Evolutionary conservation across 2,797 vertebrate genomes (phyloP).

Genomic region (Eospalax fontanierii): DNA sequence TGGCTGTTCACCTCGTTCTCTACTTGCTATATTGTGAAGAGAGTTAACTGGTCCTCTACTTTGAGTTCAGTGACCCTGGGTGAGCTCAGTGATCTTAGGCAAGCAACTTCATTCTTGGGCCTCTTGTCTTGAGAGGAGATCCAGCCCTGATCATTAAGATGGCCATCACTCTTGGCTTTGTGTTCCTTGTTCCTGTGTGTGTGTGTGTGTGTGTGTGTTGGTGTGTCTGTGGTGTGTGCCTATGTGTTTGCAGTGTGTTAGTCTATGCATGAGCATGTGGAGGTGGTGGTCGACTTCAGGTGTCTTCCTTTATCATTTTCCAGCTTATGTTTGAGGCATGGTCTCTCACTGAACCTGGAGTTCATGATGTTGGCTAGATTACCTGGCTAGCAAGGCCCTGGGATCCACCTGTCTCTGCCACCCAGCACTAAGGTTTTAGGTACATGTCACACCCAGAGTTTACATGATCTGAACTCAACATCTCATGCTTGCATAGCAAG

Average conservation of each 20-base stretch:
- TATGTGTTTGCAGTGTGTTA: neutral
- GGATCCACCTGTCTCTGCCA: neutral
- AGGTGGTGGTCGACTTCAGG: neutral
- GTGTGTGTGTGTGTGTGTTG: neutral
- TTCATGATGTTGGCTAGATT: neutral
- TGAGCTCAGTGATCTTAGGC: neutral
- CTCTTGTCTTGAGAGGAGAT: neutral
- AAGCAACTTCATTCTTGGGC: neutral
- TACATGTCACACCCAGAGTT: neutral
- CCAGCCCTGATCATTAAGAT: neutral
- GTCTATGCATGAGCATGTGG: neutral
- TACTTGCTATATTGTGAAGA: neutral
- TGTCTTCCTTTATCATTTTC: neutral
- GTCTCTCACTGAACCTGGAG: neutral
- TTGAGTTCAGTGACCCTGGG: neutral
- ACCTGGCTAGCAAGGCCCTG: neutral
- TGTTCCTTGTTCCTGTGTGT: neutral
- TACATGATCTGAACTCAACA: neutral
- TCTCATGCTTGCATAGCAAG: neutral
- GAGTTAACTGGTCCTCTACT: neutral
- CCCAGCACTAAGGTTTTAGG: neutral
- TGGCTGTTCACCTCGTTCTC: neutral
- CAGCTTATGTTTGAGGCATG: neutral
- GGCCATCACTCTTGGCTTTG: neutral
- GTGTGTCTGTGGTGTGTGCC: too few species aligned